These are phyloP conservation scores for Denticeps clupeoides DNA, from an alignment of 2,797 vertebrate genomes.

Conservation along the genomic window DNA sequence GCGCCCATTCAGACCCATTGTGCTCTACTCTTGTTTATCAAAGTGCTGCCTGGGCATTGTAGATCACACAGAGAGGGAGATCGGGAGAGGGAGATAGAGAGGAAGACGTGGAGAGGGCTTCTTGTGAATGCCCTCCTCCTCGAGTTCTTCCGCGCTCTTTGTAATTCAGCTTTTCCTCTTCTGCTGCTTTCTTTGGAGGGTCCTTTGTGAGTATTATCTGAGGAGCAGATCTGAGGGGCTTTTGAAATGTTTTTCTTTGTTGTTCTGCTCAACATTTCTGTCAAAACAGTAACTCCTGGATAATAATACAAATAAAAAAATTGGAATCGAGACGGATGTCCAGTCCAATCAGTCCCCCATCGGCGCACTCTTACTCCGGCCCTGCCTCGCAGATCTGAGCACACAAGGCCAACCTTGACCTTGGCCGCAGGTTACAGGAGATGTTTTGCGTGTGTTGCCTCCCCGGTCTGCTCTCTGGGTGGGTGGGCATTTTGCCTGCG, in stretches of 20 bases:
- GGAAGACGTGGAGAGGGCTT: slow-evolving; percentile 31
- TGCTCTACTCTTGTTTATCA: slow-evolving; percentile 52
- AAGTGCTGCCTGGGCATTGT: slow-evolving; percentile 42
- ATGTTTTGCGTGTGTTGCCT: not conserved
- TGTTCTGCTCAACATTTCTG: slow-evolving; percentile 13
- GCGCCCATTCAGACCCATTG: slow-evolving; percentile 45
- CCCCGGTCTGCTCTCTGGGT: not conserved
- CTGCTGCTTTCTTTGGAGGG: not conserved
- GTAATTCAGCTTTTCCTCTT: slow-evolving; percentile 10
- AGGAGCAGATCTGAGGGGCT: not conserved
- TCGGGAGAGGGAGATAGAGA: slow-evolving; percentile 22
- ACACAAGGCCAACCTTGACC: not conserved
- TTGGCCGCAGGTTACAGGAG: not conserved
- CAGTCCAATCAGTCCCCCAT: not conserved
- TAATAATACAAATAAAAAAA: slow-evolving; percentile 1
- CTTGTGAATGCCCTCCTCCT: slow-evolving; percentile 15
- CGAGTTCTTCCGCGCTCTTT: slow-evolving; percentile 18
- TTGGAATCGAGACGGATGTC: not conserved
- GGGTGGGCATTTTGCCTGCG: not conserved
- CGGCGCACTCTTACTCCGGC: not conserved
- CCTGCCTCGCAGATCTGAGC: not conserved
- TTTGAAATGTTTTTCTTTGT: not conserved
- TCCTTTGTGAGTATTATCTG: not conserved
- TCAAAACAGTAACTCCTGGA: not conserved
- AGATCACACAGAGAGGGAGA: slow-evolving; percentile 13